These are phyloP conservation scores for Athripsodes cinereus DNA, from an alignment of 2,888 invertebrate genomes.

Conservation along the genomic window DNA sequence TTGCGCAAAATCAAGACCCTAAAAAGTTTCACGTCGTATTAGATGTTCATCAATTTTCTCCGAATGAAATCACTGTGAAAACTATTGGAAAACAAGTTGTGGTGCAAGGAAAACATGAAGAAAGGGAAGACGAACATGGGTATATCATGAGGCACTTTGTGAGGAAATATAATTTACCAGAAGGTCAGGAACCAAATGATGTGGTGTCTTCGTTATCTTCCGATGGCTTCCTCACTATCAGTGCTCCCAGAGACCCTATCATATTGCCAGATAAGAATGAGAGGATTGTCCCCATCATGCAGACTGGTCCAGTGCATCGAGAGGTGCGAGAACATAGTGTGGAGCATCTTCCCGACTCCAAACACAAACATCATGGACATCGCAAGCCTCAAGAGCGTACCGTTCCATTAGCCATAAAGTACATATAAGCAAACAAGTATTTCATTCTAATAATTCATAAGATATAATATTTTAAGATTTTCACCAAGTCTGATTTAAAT, in stretches of 20 bases:
- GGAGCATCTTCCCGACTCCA: constrained; percentile 9
- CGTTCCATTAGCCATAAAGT: constrained; percentile 12
- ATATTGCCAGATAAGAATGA: constrained; percentile 33
- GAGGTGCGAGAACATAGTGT: constrained; percentile 6
- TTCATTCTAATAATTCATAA: too few relatives aligned
- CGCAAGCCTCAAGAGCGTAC: neutral
- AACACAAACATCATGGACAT: neutral
- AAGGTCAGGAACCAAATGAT: constrained; percentile 66
- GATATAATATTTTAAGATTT: too few relatives aligned
- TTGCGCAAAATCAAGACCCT: constrained; percentile 35
- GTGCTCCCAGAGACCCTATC: constrained; percentile 48
- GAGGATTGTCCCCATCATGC: constrained; percentile 42
- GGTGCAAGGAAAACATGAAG: constrained; percentile 74
- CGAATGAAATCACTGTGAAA: constrained; percentile 72
- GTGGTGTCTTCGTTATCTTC: constrained; percentile 69
- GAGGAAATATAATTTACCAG: constrained; percentile 67
- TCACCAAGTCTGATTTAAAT: too few relatives aligned
- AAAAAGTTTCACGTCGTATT: constrained; percentile 65
- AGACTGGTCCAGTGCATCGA: constrained; percentile 30
- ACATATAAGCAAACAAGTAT: constrained; percentile 10
- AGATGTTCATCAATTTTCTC: constrained; percentile 74
- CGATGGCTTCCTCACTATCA: constrained; percentile 66
- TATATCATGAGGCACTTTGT: constrained; percentile 33
- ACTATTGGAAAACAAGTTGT: constrained; percentile 65
- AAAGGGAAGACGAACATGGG: constrained; percentile 46